Evolutionary conservation across 2,113 vertebrate genomes (phyloP).

Genomic region (Patagioenas fasciata): DNA sequence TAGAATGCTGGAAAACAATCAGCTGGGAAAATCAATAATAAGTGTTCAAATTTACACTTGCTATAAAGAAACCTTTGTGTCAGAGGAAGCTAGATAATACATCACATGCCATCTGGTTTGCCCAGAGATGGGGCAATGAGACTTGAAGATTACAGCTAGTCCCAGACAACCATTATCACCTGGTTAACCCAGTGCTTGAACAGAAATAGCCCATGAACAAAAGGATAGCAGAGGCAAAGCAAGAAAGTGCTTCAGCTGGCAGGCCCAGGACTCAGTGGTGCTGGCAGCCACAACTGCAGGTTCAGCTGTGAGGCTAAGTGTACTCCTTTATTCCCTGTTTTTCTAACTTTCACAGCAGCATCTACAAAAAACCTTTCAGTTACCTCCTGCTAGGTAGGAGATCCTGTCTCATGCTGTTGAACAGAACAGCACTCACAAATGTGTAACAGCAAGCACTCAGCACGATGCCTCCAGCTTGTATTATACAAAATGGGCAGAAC

Average conservation of each 20-base stretch:
- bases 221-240: background rate
- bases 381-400: background rate
- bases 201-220: background rate
- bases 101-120: background rate
- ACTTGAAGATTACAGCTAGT: background rate
- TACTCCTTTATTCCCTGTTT: background rate
- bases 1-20: constrained; percentile 16
- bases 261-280: background rate
- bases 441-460: background rate
- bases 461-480: background rate
- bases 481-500: background rate
- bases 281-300: background rate
- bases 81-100: background rate
- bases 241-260: background rate
- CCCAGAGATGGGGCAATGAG: background rate
- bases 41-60: background rate
- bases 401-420: background rate
- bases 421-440: background rate
- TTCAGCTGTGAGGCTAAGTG: background rate
- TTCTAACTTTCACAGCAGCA: background rate
- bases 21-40: constrained; percentile 9
- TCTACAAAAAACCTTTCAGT: background rate
- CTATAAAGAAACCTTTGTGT: background rate
- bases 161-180: background rate
- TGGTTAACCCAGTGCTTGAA: background rate